Conservation (phyloP, 2,888 invertebrate genomes). For the Hartigia nigra region DNA sequence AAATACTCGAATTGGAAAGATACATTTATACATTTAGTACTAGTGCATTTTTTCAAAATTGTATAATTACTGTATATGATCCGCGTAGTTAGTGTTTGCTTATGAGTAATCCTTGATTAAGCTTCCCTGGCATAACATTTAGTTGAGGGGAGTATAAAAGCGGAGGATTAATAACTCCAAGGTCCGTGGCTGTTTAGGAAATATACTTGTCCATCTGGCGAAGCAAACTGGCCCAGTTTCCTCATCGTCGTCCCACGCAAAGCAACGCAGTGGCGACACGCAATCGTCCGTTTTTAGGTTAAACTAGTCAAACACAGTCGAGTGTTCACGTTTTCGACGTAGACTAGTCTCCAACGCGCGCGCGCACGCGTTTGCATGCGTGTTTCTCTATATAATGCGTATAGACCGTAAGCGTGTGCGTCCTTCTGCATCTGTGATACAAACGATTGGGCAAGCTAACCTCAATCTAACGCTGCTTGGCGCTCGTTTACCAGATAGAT, state of each 20-base stretch:
- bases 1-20: too few species aligned
- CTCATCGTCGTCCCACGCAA: constrained; percentile 7
- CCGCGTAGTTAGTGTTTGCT: neutral
- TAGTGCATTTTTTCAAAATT: neutral
- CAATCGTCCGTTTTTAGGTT: constrained; percentile 13
- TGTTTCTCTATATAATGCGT: constrained; percentile 1
- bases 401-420: constrained; percentile 2
- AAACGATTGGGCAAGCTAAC: constrained; percentile 37
- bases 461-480: constrained; percentile 42
- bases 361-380: constrained; percentile 1
- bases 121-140: neutral
- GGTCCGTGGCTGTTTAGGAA: neutral
- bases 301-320: constrained; percentile 8
- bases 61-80: neutral
- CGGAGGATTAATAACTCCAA: neutral
- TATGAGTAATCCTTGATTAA: neutral
- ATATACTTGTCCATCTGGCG: constrained; percentile 1
- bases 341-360: neutral
- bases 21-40: too few species aligned
- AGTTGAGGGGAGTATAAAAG: neutral
- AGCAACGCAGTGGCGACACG: constrained; percentile 8
- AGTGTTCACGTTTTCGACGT: neutral
- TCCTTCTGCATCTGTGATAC: constrained; percentile 20
- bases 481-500: constrained; percentile 51
- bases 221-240: constrained; percentile 8